These are phyloP conservation scores for Centrocercus urophasianus DNA, from an alignment of 2,113 vertebrate species.

Conservation along the genomic window DNA sequence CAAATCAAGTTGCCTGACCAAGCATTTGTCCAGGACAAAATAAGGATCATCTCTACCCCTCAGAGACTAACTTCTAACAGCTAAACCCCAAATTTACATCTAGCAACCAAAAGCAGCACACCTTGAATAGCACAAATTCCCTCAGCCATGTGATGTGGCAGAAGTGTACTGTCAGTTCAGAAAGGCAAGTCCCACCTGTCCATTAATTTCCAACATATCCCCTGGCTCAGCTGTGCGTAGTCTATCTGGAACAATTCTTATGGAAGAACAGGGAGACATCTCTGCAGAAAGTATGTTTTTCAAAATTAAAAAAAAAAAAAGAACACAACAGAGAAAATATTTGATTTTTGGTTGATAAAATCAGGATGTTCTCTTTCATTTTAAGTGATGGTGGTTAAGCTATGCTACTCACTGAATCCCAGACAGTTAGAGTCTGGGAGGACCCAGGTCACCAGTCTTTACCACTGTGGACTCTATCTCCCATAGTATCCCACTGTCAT, in stretches of 20 bases:
- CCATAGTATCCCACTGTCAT: not conserved
- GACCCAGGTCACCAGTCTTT: not conserved
- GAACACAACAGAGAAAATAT: not conserved
- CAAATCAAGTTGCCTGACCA: not conserved
- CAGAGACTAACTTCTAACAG: not conserved
- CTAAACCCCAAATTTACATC: not conserved
- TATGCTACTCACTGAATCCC: fast-evolving
- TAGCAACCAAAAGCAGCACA: not conserved
- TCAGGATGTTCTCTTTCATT: not conserved
- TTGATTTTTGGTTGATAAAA: not conserved
- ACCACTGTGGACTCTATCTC: not conserved
- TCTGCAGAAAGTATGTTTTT: not conserved
- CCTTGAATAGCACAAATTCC: not conserved
- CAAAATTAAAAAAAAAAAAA: not conserved
- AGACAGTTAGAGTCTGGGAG: not conserved
- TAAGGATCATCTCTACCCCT: not conserved
- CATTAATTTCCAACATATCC: not conserved
- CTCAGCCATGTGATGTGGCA: not conserved
- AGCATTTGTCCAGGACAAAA: not conserved
- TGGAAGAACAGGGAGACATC: not conserved
- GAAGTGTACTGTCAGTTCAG: not conserved
- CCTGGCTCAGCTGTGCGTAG: not conserved
- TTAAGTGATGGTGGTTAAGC: not conserved
- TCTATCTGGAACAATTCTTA: not conserved
- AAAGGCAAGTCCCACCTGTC: not conserved